Base-by-base conservation (phyloP, 1,140 invertebrate genomes). In the Lethocerus indicus region DNA sequence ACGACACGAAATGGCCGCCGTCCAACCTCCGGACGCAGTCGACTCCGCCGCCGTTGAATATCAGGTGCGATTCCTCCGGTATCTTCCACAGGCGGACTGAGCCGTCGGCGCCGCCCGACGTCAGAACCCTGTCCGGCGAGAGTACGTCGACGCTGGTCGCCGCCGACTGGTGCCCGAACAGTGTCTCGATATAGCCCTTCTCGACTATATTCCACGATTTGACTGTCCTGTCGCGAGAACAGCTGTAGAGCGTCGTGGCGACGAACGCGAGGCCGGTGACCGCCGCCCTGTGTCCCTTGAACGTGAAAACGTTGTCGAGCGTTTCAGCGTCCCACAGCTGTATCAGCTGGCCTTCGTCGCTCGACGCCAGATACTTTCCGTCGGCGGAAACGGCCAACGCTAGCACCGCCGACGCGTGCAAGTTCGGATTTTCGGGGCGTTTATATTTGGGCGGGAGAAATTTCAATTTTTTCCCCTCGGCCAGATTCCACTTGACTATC, bases 141-240 rank as follows among this genome's bases (percentile, higher is more conserved):
- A 90, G 61, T 2, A 84, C 79, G 69, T 97, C 93, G 42, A 97
- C 85, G n/a, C 76, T 77, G 6, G 85, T 88, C 3, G 96, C 80
- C n/a, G 69, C 67, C 57, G 78, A 79, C 63, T 93, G 85, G 68
- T 97, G 92, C 13, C 92, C 92, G 72, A 89, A 92, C 70, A 97
- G 68, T 49, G 88, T 90, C 72, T 98, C 93, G 7, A 96, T 81
- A 69, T 94, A 97, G 9, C 83, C 78, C 83, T 93, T 88, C 61
- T 96, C 91, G 71, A 90, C 86, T 20, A 96, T 68, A 56, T 85
- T 90, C 92, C 92, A 98, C 25, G 94, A 79, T 70, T 84, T 86
- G 0, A 95, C 81, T 26, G 84, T 81, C 56, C 81, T 71, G 64
- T 98, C 94, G 59, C 80, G 75, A 40, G 75, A 76, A 49, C 65